Base-by-base conservation (phyloP, 2,888 invertebrate species). In the Mantis religiosa region DNA sequence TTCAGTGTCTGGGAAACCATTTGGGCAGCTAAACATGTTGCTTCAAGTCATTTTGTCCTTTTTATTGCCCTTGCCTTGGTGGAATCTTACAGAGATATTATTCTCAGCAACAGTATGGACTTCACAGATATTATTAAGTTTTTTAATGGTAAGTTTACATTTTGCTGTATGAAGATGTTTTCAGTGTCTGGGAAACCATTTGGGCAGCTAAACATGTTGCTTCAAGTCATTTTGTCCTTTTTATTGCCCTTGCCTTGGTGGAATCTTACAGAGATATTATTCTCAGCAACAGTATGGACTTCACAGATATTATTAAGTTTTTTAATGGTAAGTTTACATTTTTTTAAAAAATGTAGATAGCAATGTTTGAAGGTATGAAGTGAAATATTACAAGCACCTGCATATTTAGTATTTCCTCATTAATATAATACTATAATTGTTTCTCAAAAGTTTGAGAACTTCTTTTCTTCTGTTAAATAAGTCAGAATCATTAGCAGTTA, bases 111-210 rank as follows among this genome's bases (percentile, higher is more conserved):
- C 93, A 96, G 97, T 91, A 99, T 99, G 98, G 98, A 99, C 93
- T 99, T 99, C 93, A 99, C 99, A 0, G 99, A 99, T 93, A 98
- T 99, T 92, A 99, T 99, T 92, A 98, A 98, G 93, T 99, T 99
- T 94, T 99, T 99, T 92, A 99, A 99, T 94, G 98, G 98, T 98
- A 92, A 94, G 94, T 92, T 88, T 83, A n/a, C n/a, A n/a, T n/a
- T n/a, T 94, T 99, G 91, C 94, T 97, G 28, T 99, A 99, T 92
- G 96, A 98, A 90, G 98, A 99, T 92, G 98, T 99, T 88, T 98
- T 98, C 92, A 94, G 96, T 14, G 97, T 98, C 0, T 99, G 99
- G 99, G 99, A 99, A 93, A 95, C 97, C 84, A 98, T 99, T 91
- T 99, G 99, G 99, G 97, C 98, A n/a, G 98, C 98, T 0, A 95